Evolutionary conservation across 2,888 invertebrate genomes (phyloP).

Genomic region (Apotomis betuletana): DNA sequence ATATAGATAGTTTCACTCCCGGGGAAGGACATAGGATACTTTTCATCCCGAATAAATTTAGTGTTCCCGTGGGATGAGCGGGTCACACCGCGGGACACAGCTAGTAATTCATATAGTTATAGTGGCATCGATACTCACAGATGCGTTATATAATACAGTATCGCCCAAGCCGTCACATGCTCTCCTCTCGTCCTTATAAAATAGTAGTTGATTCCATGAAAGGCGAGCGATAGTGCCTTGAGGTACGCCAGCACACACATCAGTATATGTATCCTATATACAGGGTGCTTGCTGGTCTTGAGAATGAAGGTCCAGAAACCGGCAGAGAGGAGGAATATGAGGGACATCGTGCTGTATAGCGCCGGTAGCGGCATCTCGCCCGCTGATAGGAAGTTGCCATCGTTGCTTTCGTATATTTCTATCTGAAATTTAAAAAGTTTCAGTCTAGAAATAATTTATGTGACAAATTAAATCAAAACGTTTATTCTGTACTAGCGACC

Average conservation of each 20-base stretch:
- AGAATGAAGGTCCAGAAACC: constrained; percentile 96
- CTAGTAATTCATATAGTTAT: too few species aligned
- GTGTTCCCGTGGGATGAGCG: too few species aligned
- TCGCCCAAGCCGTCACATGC: constrained; percentile 98
- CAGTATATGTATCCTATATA: constrained; percentile 97
- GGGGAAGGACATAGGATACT: too few species aligned
- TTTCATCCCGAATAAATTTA: too few species aligned
- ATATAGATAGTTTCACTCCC: too few species aligned
- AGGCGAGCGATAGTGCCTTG: constrained; percentile 95
- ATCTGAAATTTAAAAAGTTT: constrained; percentile 80
- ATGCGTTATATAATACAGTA: constrained; percentile 98
- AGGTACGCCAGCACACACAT: constrained; percentile 97
- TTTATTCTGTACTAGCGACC: too few species aligned
- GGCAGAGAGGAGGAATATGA: constrained; percentile 94
- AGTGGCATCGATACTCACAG: constrained; percentile 85
- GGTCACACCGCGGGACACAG: too few species aligned
- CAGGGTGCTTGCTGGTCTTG: constrained; percentile 90
- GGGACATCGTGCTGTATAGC: constrained; percentile 95
- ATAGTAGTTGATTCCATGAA: constrained; percentile 97
- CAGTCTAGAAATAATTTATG: too few species aligned
- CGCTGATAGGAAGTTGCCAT: constrained; percentile 94
- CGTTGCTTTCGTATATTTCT: constrained; percentile 93
- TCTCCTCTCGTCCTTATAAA: constrained; percentile 96
- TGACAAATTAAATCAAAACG: too few species aligned
- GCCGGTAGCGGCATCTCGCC: constrained; percentile 98